A percentile compares a stretch with the other conserved stretches of the same genome.
Evolutionary conservation across 2,797 vertebrate species (phyloP).

Genomic region (Sciaenops ocellatus): DNA sequence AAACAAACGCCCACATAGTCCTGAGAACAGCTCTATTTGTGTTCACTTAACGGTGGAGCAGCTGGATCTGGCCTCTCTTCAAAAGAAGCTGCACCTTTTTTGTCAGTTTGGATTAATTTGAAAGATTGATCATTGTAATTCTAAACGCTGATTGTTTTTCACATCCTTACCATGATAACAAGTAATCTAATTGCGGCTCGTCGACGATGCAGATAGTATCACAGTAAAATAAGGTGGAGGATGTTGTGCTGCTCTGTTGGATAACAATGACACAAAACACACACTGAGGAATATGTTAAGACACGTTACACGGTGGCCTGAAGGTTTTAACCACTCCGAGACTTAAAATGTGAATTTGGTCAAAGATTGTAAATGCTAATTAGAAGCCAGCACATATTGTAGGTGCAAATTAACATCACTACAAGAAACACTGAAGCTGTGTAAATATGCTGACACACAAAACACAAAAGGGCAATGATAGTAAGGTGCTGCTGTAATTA

Average conservation of each 20-base stretch:
- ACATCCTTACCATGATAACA: background rate
- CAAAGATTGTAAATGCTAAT: background rate
- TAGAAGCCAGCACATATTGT: background rate
- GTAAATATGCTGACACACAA: background rate
- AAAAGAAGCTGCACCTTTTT: conserved; percentile 9
- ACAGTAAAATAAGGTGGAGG: background rate
- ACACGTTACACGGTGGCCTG: background rate
- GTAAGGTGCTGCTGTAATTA: background rate
- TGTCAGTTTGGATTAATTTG: conserved; percentile 3
- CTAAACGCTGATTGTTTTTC: background rate
- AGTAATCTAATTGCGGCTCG: background rate
- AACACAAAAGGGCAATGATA: conserved; percentile 3
- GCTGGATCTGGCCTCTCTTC: conserved; percentile 17
- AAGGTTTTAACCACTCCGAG: background rate
- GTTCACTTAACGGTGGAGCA: background rate
- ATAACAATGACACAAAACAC: background rate
- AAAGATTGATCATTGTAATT: background rate
- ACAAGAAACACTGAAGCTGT: background rate
- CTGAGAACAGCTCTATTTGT: conserved; percentile 13
- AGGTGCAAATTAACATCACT: conserved; percentile 1
- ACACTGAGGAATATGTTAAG: background rate
- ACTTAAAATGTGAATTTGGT: conserved; percentile 1
- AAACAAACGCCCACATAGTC: background rate
- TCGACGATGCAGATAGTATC: background rate
- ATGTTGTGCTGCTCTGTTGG: background rate